Conservation (phyloP, 2,113 vertebrate species). For the human (Homo sapiens) region GRCh38 chr16:71736001-71736500, state of each 20-base stretch:
- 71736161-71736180: constrained; percentile 49
- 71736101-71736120: no score
- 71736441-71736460: no score
- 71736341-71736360: constrained; percentile 14
- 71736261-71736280: constrained; percentile 8
- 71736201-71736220: constrained; percentile 19
- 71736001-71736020: no score
- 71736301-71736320: constrained; percentile 21
- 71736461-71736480: no score
- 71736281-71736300: background rate
- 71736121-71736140: no score
- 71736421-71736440: no score
- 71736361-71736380: constrained; percentile 8
- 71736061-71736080: no score
- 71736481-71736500: no score
- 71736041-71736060: no score
- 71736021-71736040: no score
- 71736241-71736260: constrained; percentile 35
- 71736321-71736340: constrained; percentile 17
- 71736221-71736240: background rate
- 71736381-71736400: background rate
- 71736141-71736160: background rate
- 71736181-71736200: background rate
- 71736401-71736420: no score
- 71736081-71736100: no score